These are phyloP conservation scores for Sinopyrophorus schimmeli DNA, from an alignment of 2,888 invertebrate species.

Conservation along the genomic window DNA sequence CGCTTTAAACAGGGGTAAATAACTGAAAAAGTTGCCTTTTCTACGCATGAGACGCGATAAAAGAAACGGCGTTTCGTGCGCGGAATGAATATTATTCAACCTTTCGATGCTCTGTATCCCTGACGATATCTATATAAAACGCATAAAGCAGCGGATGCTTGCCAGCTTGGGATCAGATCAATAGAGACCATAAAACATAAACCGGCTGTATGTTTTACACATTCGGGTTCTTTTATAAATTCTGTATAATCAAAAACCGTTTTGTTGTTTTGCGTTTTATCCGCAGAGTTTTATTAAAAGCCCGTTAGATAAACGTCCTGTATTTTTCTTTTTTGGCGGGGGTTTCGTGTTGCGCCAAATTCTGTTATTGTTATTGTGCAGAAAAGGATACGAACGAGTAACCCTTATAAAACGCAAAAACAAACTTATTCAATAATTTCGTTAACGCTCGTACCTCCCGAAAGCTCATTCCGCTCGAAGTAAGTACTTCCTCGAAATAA, in stretches of 20 bases:
- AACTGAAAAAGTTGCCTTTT: conserved; percentile 41
- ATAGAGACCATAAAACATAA: conserved; percentile 37
- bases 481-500: too few relatives aligned
- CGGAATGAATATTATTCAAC: conserved; percentile 41
- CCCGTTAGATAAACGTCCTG: conserved; percentile 14
- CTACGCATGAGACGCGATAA: conserved; percentile 43
- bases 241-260: conserved; percentile 28
- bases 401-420: too few relatives aligned
- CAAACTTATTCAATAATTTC: too few relatives aligned
- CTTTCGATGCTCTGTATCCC: conserved; percentile 39
- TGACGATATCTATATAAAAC: conserved; percentile 43
- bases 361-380: conserved; percentile 5
- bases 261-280: conserved; percentile 25
- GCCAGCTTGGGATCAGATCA: conserved; percentile 36
- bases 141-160: conserved; percentile 39
- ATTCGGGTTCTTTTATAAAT: conserved; percentile 32
- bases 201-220: conserved; percentile 36
- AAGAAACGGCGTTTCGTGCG: conserved; percentile 43
- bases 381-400: too few relatives aligned
- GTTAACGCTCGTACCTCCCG: too few relatives aligned
- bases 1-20: conserved; percentile 42
- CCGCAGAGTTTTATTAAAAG: conserved; percentile 21
- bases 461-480: too few relatives aligned
- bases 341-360: conserved; percentile 9
- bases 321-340: conserved; percentile 8